Evolutionary conservation across 2,888 invertebrate species (phyloP).

Genomic region (Cantharis nigra): DNA sequence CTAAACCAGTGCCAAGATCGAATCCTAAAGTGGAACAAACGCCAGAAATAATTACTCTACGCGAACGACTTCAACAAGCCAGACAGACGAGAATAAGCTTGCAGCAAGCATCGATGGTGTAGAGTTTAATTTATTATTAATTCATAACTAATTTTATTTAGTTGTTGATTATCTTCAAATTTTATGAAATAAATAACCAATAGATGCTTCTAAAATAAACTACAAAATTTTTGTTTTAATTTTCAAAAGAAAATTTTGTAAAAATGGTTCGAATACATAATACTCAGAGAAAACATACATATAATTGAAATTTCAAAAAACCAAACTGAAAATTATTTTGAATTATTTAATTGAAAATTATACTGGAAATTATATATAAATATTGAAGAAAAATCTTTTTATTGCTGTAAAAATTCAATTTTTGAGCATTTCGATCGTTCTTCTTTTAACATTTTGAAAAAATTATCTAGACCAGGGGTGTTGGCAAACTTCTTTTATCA

Average conservation of each 20-base stretch:
- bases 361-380: too few species aligned
- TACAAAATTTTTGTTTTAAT: neutral
- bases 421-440: neutral
- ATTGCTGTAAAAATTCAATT: too few species aligned
- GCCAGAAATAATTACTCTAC: conserved; percentile 59
- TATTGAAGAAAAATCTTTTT: too few species aligned
- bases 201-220: neutral
- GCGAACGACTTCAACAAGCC: conserved; percentile 59
- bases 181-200: neutral
- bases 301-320: too few species aligned
- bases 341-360: too few species aligned
- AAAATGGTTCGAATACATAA: neutral
- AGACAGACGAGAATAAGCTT: conserved; percentile 50
- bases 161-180: neutral
- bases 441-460: neutral
- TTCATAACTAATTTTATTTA: neutral
- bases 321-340: too few species aligned
- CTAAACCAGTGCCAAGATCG: conserved; percentile 34
- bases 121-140: neutral
- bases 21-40: conserved; percentile 40
- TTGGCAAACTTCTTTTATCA: too few species aligned
- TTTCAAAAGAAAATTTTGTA: too few species aligned
- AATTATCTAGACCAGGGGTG: neutral
- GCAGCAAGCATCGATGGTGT: neutral
- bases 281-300: neutral